Evolutionary conservation across 2,888 invertebrate genomes (phyloP).

Genomic region (Liopterus haemorrhoidalis): DNA sequence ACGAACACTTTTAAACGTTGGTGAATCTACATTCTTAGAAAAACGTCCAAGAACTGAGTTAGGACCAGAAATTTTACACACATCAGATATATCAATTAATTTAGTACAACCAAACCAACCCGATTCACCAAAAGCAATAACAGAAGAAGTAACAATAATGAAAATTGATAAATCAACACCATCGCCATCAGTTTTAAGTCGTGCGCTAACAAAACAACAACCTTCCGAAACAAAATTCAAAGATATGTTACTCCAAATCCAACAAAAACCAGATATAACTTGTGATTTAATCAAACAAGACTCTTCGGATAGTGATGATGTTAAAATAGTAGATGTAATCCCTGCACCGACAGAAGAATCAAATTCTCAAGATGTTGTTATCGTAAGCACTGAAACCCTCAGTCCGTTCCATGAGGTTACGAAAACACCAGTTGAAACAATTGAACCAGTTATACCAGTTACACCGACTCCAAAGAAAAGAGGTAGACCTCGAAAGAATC

Average conservation of each 20-base stretch:
- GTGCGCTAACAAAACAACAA: background rate
- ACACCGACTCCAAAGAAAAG: constrained; percentile 43
- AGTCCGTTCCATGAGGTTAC: constrained; percentile 33
- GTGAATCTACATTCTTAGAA: constrained; percentile 6
- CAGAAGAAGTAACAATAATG: constrained; percentile 24
- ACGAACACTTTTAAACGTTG: constrained; percentile 2
- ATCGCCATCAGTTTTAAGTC: background rate
- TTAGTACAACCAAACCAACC: constrained; percentile 19
- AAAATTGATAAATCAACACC: constrained; percentile 12
- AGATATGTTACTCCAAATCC: constrained; percentile 27
- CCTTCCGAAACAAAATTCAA: constrained; percentile 27
- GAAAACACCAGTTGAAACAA: constrained; percentile 37
- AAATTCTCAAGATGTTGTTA: constrained; percentile 41
- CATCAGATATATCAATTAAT: constrained; percentile 23
- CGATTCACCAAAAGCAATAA: constrained; percentile 13
- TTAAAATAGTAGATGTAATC: constrained; percentile 31
- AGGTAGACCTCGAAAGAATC: constrained; percentile 49
- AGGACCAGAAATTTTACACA: constrained; percentile 17
- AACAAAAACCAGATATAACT: constrained; percentile 25
- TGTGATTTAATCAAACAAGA: constrained; percentile 12
- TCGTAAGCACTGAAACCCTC: constrained; percentile 42
- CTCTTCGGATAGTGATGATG: constrained; percentile 29
- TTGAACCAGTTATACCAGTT: constrained; percentile 24
- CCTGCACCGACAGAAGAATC: constrained; percentile 26
- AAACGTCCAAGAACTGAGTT: constrained; percentile 13